Conservation (phyloP, 2,888 invertebrate species). For the Orthosia gothica region DNA sequence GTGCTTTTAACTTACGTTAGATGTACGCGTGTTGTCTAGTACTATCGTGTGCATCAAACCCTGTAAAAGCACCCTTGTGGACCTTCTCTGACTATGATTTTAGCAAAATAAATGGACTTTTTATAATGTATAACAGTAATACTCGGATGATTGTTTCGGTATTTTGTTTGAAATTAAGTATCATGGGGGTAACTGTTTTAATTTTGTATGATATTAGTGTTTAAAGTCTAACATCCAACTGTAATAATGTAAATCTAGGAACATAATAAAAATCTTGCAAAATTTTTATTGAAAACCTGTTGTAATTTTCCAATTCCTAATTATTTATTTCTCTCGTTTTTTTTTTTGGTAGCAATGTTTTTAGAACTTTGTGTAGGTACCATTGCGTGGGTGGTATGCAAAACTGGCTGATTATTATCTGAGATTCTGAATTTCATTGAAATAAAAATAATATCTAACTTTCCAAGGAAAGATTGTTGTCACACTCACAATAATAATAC, state of each 20-base stretch:
- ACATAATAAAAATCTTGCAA: constrained; percentile 52
- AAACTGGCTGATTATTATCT: neutral
- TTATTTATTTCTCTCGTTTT: too few relatives aligned
- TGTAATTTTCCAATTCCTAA: constrained; percentile 1
- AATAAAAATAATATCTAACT: neutral
- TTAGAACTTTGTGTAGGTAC: too few relatives aligned
- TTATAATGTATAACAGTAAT: constrained; percentile 16
- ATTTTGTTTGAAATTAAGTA: constrained; percentile 38
- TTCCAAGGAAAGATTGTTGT: neutral
- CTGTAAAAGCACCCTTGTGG: constrained; percentile 2
- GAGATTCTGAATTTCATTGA: neutral
- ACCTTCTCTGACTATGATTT: constrained; percentile 8
- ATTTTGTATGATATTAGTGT: constrained; percentile 51
- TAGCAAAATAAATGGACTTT: constrained; percentile 6
- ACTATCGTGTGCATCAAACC: neutral
- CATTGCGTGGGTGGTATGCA: too few relatives aligned
- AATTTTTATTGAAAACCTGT: constrained; percentile 42
- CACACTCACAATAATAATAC: too few relatives aligned
- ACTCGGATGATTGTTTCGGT: constrained; percentile 32
- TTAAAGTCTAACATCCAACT: constrained; percentile 41
- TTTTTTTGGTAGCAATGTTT: neutral
- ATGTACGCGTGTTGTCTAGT: neutral
- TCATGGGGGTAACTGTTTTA: constrained; percentile 46
- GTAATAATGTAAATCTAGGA: constrained; percentile 54
- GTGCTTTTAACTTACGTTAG: neutral